Base-by-base conservation (phyloP, 2,113 vertebrate species). In the Varanus komodoensis region DNA sequence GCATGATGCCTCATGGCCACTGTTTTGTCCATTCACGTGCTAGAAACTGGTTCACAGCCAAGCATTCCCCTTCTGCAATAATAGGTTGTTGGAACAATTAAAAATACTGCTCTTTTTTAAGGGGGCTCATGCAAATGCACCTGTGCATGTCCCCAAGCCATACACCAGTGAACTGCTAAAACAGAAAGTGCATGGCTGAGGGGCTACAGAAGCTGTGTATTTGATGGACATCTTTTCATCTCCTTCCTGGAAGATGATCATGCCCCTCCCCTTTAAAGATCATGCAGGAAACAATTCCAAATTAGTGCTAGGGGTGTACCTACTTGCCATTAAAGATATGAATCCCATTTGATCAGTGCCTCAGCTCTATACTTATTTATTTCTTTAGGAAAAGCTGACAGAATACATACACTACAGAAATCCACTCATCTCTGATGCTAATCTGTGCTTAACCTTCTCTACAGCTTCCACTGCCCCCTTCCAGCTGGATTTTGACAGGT, bases 381-480 rank as follows among this genome's bases (percentile, higher is more conserved):
- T 89, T n/a, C 57, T 93, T 92, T 48, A 78, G 29, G 27, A 6
- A 83, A 71, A 87, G 88, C 88, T 5, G 0, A 25, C 71, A 86
- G 57, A 27, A 32, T 57, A 29, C n/a, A 64, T 68, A 74, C 8
- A 73, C 79, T 71, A 38, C 19, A 92, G 81, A 89, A 82, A 57
- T 87, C 54, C n/a, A 38, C 27, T 93, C 25, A 92, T 34, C 38
- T 91, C 86, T 69, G 48, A 83, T 84, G 68, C 88, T 75, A 91
- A 88, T 50, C 44, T 88, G 77, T 90, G 88, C 86, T 90, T 84
- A 93, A 92, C 78, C 34, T 90, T 82, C 81, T 86, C 88, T 89
- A 91, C 68, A 82, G 73, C 73, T 92, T 90, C 73, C 67, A 75
- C 75, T 75, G 92, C 32, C 0, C 0, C 48, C 67, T 92, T 93